Evolutionary conservation across 1,140 invertebrate genomes (phyloP), one percentile per base, ranked within the genome.

Genomic region (Gryon sp.): DNA sequence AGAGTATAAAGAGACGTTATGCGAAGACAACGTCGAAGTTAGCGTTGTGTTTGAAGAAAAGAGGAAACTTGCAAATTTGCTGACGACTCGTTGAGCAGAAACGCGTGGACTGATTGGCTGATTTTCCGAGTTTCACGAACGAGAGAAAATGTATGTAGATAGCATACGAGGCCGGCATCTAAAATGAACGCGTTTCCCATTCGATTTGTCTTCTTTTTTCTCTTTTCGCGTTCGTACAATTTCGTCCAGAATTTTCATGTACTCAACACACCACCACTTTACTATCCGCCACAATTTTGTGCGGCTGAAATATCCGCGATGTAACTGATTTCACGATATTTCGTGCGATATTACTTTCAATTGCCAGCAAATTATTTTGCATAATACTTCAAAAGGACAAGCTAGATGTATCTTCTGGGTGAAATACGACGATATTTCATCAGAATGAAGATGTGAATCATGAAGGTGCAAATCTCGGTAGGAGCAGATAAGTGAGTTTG

Each of bases 71-170:
- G 63, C 62, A 70, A 74, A 76, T 73, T 74, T 46, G 22, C 46
- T 52, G 53, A 41, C 52, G 55, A 55, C 63, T 74, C 63, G 76
- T 74, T 59, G 46, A 75, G 76, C 66, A 68, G 65, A 75, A 76
- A 75, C 66, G 74, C 40, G 63, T 11, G 36, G 50, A 12, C 69
- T 80, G 79, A 81, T 81, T 82, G 78, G 79, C 77, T 82, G 80
- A 79, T 80, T 82, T 75, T 57, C 75, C 55, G 57, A 78, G 77
- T 77, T 79, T 78, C 70, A 78, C 68, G 76, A 72, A 77, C 68
- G 50, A 76, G 41, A 60, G 65, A 69, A 83, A 80, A 81, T 83
- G 45, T 81, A 78, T 79, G 78, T 74, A 79, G 76, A 76, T 79
- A 50, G 78, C 50, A 70, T 32, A 74, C 74, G 76, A 78, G 70